Conservation (phyloP, 2,888 invertebrate genomes). For the Chironomus riparius region DNA sequence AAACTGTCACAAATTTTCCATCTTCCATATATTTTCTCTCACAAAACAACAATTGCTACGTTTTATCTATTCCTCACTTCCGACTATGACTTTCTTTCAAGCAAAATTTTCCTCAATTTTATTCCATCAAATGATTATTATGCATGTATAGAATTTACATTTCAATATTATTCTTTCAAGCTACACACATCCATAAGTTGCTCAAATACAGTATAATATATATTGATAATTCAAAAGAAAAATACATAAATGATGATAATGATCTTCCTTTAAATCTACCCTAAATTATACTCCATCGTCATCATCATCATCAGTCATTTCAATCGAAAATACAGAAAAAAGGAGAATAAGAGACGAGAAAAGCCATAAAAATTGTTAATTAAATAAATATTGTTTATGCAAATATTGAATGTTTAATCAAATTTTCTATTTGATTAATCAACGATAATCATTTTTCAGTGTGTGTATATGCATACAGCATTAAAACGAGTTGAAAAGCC, state of each 20-base stretch:
- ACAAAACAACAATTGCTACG: background rate
- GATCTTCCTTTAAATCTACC: background rate
- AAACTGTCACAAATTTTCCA: background rate
- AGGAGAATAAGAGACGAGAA: background rate
- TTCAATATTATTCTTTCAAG: no score
- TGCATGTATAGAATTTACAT: no score
- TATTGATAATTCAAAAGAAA: background rate
- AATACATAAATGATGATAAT: background rate
- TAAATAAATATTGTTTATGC: slow-evolving; percentile 21
- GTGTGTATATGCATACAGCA: background rate
- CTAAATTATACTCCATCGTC: no score
- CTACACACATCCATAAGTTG: no score
- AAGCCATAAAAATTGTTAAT: slow-evolving; percentile 3
- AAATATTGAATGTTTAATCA: slow-evolving; percentile 22
- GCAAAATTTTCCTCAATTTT: background rate
- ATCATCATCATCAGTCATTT: no score
- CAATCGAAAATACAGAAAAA: no score
- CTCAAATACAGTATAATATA: background rate
- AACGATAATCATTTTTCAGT: slow-evolving; percentile 13
- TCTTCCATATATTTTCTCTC: background rate
- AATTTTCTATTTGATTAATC: slow-evolving; percentile 12
- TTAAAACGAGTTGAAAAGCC: no score
- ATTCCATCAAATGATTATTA: background rate
- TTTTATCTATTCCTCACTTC: background rate
- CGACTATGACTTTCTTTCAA: background rate